Base-by-base conservation (phyloP, 2,797 vertebrate species). In the Gymnopithys bicolor region DNA sequence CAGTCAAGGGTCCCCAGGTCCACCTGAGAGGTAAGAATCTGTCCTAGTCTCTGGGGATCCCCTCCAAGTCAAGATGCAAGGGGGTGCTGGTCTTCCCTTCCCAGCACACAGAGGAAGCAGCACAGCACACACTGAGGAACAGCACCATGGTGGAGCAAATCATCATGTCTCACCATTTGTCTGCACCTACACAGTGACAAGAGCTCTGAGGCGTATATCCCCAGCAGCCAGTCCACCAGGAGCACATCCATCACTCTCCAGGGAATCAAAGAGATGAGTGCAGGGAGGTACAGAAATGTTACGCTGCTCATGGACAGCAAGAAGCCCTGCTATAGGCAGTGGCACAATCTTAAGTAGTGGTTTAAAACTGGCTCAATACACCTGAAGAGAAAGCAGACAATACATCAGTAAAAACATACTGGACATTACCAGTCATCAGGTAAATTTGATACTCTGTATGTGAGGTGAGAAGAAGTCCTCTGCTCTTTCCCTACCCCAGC, bases 301-400 rank as follows among this genome's bases (percentile, higher is more conserved):
- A 33, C 2, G 1, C 46, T 19, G 15, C 7, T 37, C 33, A 35
- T 7, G 2, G 53, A 55, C 13, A 51, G 19, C 3, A 4, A 51
- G 74, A 79, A 62, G 48, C 23, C 45, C 32, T 55, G 21, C 43
- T 19, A 28, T 35, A 83, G 43, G 52, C 73, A 76, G 74, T 7
- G 27, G n/a, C 25, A 53, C 35, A 27, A 7, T 18, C 27, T 78
- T 51, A 49, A 75, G 19, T 11, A 16, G 16, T 23, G 4, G 7
- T 63, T 84, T 64, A 56, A 88, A 92, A 89, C 5, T 35, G 73
- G 35, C 18, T 78, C 58, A 71, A 8, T 23, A 71, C 11, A 71
- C 11, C 39, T 71, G 41, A 87, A 64, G 46, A 60, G 39, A 87
- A 82, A 53, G 53, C 37, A 67, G 59, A 64, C 11, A 64, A 43